Evolutionary conservation across 2,888 invertebrate genomes (phyloP).

Genomic region (Eilema caniola): DNA sequence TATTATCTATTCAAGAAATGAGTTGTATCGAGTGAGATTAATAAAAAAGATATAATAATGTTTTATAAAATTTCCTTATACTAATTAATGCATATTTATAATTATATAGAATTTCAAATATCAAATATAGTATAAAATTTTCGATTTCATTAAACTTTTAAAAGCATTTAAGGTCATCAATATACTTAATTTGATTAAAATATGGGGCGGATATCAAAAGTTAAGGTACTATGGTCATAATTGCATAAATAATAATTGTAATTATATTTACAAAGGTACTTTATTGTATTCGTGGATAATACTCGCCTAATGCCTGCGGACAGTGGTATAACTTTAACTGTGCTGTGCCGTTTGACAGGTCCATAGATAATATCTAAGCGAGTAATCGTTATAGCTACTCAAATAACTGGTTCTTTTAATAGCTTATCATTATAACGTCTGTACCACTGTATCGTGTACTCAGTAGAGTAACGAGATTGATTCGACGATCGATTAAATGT

Average conservation of each 20-base stretch:
- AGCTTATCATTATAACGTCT: conserved; percentile 30
- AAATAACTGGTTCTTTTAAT: conserved; percentile 13
- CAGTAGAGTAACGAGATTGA: conserved; percentile 47
- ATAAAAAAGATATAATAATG: conserved; percentile 30
- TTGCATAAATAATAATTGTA: conserved; percentile 26
- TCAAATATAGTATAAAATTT: conserved; percentile 56
- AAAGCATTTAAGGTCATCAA: conserved; percentile 27
- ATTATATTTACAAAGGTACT: conserved; percentile 44
- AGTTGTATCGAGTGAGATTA: conserved; percentile 42
- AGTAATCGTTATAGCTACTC: background rate
- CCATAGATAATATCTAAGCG: conserved; percentile 6
- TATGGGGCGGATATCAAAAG: conserved; percentile 43
- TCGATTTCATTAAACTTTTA: conserved; percentile 36
- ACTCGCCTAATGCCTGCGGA: conserved; percentile 6
- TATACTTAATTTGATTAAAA: conserved; percentile 24
- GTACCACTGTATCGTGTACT: conserved; percentile 42
- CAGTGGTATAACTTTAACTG: background rate
- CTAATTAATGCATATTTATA: conserved; percentile 31
- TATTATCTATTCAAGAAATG: conserved; percentile 37
- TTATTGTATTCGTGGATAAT: conserved; percentile 8
- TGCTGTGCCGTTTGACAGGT: conserved; percentile 7
- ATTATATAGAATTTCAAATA: conserved; percentile 53
- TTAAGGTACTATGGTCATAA: conserved; percentile 25
- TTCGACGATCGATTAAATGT: background rate
- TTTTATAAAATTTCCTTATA: conserved; percentile 35